Evolutionary conservation across 1,140 invertebrate genomes (phyloP).

Genomic region (Whitmania pigra): DNA sequence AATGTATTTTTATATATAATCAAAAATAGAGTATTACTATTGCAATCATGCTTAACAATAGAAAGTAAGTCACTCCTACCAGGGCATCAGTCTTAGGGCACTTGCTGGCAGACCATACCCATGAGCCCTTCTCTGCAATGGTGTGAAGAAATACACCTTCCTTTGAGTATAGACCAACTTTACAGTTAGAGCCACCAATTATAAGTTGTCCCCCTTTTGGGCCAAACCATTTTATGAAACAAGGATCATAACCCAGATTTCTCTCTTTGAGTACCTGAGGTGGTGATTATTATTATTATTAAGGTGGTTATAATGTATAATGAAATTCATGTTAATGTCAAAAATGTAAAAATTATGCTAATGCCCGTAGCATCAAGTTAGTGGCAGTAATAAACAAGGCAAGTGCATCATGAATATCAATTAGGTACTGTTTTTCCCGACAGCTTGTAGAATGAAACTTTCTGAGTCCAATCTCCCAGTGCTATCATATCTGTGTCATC

Average conservation of each 20-base stretch:
- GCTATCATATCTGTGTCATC: conserved; percentile 63
- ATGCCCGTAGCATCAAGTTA: not conserved
- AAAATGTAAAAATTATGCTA: not conserved
- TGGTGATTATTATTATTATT: too few relatives aligned
- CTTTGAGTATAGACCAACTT: conserved; percentile 61
- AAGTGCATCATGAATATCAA: not conserved
- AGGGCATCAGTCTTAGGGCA: conserved; percentile 61
- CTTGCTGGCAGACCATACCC: conserved; percentile 71
- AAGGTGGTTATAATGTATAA: not conserved
- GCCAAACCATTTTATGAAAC: conserved; percentile 60
- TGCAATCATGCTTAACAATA: too few relatives aligned
- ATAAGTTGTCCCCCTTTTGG: conserved; percentile 65
- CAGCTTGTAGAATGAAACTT: conserved; percentile 76
- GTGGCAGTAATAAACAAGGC: not conserved
- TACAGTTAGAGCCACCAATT: conserved; percentile 69
- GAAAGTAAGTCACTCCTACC: conserved; percentile 45
- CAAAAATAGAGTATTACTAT: too few relatives aligned
- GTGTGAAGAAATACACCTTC: conserved; percentile 67
- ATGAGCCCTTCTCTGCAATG: conserved; percentile 61
- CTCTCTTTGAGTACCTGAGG: conserved; percentile 58
- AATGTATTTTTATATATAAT: not conserved
- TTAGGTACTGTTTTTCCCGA: conserved; percentile 61
- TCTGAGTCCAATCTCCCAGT: conserved; percentile 85
- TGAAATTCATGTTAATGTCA: not conserved
- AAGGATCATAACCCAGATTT: conserved; percentile 64